Percentiles rank a stretch among this genome's conserved stretches.
phyloP scores from a whole-genome alignment of 2,888 invertebrate genomes.

The Dryomyza anilis region DNA sequence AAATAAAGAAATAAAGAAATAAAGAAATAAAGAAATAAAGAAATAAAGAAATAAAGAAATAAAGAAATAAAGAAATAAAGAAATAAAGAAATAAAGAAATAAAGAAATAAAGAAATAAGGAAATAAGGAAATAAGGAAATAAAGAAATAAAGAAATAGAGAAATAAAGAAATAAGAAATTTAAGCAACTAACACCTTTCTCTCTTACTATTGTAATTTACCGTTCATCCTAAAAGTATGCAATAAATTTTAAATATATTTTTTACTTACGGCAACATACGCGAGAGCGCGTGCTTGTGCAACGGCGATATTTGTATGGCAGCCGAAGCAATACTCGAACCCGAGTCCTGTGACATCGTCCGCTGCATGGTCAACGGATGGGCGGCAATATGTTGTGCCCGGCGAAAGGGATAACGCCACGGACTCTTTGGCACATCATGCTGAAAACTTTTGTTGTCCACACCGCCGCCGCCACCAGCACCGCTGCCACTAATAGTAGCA shows the following conservation, averaged over 20 bases:
- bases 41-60: no score
- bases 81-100: no score
- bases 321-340: constrained; percentile 68
- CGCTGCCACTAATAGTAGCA: constrained; percentile 22
- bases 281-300: constrained; percentile 59
- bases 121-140: no score
- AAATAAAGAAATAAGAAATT: no score
- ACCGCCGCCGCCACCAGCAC: constrained; percentile 41
- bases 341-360: constrained; percentile 66
- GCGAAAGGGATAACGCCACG: constrained; percentile 74
- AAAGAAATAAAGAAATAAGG: no score
- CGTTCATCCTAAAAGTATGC: neutral
- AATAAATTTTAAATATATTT: neutral
- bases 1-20: no score
- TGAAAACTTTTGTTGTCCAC: constrained; percentile 76
- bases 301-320: constrained; percentile 60
- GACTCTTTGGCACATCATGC: constrained; percentile 71
- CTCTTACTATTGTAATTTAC: neutral
- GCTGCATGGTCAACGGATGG: constrained; percentile 60
- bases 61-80: no score
- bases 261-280: constrained; percentile 59
- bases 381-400: constrained; percentile 52
- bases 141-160: no score
- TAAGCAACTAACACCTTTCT: no score
- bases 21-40: no score